Evolutionary conservation across 1,140 invertebrate species (phyloP).

Genomic region (Ruditapes philippinarum): DNA sequence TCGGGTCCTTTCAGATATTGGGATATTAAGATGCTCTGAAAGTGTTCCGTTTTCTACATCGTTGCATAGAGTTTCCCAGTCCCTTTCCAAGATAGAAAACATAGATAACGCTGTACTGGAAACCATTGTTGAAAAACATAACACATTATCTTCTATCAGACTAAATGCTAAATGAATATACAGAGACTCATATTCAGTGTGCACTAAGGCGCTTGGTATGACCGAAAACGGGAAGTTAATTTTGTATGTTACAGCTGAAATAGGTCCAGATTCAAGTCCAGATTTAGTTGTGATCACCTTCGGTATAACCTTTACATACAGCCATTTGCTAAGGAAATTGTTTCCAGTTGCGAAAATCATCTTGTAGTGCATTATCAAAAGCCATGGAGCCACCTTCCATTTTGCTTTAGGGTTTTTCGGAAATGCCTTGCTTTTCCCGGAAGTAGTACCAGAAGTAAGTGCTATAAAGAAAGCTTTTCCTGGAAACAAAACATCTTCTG

Average conservation of each 20-base stretch:
- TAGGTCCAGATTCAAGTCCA: slow-evolving; percentile 28
- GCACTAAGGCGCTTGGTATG: not conserved
- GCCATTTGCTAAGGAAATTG: slow-evolving; percentile 18
- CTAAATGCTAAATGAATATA: slow-evolving; percentile 6
- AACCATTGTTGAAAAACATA: slow-evolving; percentile 67
- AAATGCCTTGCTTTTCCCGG: slow-evolving; percentile 57
- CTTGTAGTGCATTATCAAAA: not conserved
- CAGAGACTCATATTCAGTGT: slow-evolving; percentile 44
- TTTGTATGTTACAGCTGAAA: not conserved
- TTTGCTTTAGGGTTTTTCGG: slow-evolving; percentile 27
- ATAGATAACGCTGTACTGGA: slow-evolving; percentile 58
- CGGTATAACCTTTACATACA: not conserved
- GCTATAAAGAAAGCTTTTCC: slow-evolving; percentile 51
- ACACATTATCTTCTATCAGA: slow-evolving; percentile 58
- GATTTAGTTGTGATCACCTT: not conserved
- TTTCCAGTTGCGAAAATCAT: not conserved
- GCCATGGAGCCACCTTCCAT: not conserved
- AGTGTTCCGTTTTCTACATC: slow-evolving; percentile 63
- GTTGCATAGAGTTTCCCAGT: slow-evolving; percentile 47
- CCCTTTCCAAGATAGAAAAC: slow-evolving; percentile 52
- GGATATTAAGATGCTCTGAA: not conserved
- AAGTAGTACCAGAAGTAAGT: slow-evolving; percentile 52
- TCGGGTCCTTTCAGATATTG: not conserved
- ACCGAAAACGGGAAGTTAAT: not conserved
- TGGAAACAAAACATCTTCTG: slow-evolving; percentile 37